Base-by-base conservation (phyloP, 1,140 invertebrate species). In the Spodoptera litura region DNA sequence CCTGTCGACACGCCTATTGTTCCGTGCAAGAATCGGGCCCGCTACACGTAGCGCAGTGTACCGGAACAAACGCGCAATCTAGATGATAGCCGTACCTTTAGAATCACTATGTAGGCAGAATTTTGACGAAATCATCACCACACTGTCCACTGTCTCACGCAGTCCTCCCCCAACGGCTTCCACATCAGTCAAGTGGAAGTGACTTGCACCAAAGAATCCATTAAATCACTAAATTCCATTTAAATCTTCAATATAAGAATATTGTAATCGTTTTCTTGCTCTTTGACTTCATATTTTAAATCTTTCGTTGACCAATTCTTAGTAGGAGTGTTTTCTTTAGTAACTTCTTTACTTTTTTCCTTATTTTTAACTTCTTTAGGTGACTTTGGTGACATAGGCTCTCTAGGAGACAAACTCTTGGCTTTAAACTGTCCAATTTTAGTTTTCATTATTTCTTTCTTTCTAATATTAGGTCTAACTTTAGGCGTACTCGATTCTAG, bases 211-310 rank as follows among this genome's bases (percentile, higher is more conserved):
- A 31, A 31, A 3, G 0, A 31, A 31, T 31, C 31, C 31, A 5
- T 31, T 31, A 4, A 31, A 5, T 31, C 31, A 31, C 4, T 31
- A 31, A 31, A 31, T 31, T 31, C 31, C 31, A 31, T 4, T 31
- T 31, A 70, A 70, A 89, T 86, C 59, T 94, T 94, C 55, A 94
- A 83, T 31, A 94, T 87, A 59, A 94, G 78, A 78, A 94, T 94
- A 81, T 94, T 94, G 83, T 89, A 94, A 20, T 89, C 92, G 31
- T 89, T 88, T 11, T 92, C 88, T 61, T 87, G 87, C 83, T 94
- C 91, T 55, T 83, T 89, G 0, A 94, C 89, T 85, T 92, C 91
- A 80, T 94, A 94, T 74, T 89, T 73, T 13, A 87, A 75, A 49
- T 93, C 89, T 35, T 75, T 75, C 1, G 52, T 20, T 35, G 51